Conservation (phyloP, 1,140 invertebrate genomes). For the Lordiphosa clarofinis region DNA sequence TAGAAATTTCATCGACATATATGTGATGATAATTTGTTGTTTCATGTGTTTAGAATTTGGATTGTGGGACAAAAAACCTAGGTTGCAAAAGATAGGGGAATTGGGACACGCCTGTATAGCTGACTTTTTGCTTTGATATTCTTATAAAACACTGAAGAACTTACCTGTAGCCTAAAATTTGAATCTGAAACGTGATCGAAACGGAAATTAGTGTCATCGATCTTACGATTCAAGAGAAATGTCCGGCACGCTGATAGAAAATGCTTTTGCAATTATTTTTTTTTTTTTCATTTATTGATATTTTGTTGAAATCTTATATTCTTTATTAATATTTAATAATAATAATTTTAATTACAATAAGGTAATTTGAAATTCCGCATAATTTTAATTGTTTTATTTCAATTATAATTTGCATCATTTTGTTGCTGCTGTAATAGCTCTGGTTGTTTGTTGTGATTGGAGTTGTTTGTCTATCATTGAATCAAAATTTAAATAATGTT, state of each 20-base stretch:
- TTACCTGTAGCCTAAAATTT: too few relatives aligned
- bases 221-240: too few relatives aligned
- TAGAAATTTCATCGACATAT: too few relatives aligned
- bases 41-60: too few relatives aligned
- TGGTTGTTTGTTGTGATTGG: constrained; percentile 30
- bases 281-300: constrained; percentile 67
- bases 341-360: constrained; percentile 63
- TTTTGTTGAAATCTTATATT: constrained; percentile 64
- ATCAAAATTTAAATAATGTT: constrained; percentile 24
- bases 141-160: too few relatives aligned
- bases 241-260: neutral
- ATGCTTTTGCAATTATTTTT: neutral
- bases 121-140: too few relatives aligned
- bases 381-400: constrained; percentile 30
- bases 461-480: constrained; percentile 6
- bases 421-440: constrained; percentile 11
- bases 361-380: constrained; percentile 60
- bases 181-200: too few relatives aligned
- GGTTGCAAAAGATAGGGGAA: too few relatives aligned
- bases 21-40: too few relatives aligned
- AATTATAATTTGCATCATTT: constrained; percentile 43
- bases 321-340: constrained; percentile 47
- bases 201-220: too few relatives aligned
- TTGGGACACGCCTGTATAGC: too few relatives aligned
- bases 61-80: too few relatives aligned